Conservation (phyloP, 92 coral and sea anemone genomes). For the Scolanthus callimorphus region DNA sequence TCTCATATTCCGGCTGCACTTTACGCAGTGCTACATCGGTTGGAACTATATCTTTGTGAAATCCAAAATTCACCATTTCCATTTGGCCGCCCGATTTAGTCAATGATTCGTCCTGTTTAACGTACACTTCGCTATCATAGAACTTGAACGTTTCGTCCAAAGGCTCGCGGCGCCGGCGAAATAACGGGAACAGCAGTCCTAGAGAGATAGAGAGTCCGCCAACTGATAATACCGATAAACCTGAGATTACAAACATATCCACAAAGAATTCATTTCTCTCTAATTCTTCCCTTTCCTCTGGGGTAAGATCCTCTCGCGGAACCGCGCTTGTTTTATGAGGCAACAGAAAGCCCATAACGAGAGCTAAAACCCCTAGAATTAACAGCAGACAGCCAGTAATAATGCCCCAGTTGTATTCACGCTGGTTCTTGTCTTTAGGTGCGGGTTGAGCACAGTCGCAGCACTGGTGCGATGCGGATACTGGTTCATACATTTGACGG, state of each 20-base stretch:
- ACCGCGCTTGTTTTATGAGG: too few relatives aligned
- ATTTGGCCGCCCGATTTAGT: slow-evolving; percentile 20
- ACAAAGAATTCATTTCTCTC: slow-evolving; percentile 41
- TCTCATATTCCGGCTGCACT: slow-evolving; percentile 65
- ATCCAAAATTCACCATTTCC: slow-evolving; percentile 46
- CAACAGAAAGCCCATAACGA: slow-evolving; percentile 68
- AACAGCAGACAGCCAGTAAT: slow-evolving; percentile 63
- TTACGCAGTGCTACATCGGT: slow-evolving; percentile 59
- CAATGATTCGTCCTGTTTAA: slow-evolving; percentile 57
- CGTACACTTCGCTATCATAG: slow-evolving; percentile 79
- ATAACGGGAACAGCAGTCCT: slow-evolving; percentile 73
- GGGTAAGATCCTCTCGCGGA: slow-evolving; percentile 12
- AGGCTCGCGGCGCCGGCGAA: slow-evolving; percentile 40
- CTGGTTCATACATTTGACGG: slow-evolving; percentile 83
- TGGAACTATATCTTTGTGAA: slow-evolving; percentile 69
- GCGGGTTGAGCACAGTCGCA: slow-evolving; percentile 52
- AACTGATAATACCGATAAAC: slow-evolving; percentile 66
- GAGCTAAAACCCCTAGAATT: slow-evolving; percentile 67
- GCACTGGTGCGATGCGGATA: slow-evolving; percentile 35
- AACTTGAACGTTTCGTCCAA: slow-evolving; percentile 47
- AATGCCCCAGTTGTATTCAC: slow-evolving; percentile 68
- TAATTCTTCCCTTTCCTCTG: slow-evolving; percentile 37
- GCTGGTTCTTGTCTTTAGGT: slow-evolving; percentile 8
- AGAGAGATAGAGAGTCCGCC: slow-evolving; percentile 76
- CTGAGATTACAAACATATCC: slow-evolving; percentile 69